Percentiles rank a stretch among this genome's conserved stretches.
phyloP scores from a whole-genome alignment of 1,140 invertebrate genomes.

The Drosophila seguyi region DNA sequence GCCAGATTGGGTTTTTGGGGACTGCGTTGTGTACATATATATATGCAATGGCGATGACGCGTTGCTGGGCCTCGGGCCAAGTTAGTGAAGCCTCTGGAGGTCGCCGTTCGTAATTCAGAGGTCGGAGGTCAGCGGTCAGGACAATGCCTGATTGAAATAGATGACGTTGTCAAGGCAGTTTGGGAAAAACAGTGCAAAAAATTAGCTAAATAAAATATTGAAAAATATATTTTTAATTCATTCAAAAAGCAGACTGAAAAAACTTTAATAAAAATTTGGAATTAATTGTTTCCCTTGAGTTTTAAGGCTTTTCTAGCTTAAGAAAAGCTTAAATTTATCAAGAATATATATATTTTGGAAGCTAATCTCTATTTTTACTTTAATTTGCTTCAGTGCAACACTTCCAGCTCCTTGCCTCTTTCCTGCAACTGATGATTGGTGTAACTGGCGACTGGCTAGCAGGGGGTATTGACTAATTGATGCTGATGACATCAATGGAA shows the following conservation, averaged over 20 bases:
- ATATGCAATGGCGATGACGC: constrained; percentile 8
- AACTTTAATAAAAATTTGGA: no score
- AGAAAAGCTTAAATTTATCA: neutral
- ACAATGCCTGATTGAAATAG: constrained; percentile 41
- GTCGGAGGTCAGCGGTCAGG: constrained; percentile 11
- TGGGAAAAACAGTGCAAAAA: neutral
- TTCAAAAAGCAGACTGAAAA: neutral
- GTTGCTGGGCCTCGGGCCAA: constrained; percentile 10
- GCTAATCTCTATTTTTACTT: no score
- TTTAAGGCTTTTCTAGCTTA: no score
- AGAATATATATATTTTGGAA: neutral
- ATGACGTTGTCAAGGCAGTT: constrained; percentile 19
- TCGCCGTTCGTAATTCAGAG: constrained; percentile 12
- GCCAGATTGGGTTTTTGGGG: constrained; percentile 60
- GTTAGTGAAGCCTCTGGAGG: neutral
- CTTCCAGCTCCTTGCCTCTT: neutral
- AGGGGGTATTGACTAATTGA: constrained; percentile 39
- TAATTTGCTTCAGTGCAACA: neutral
- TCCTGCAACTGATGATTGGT: constrained; percentile 14
- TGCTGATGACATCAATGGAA: constrained; percentile 8
- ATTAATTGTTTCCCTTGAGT: no score
- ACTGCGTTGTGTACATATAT: neutral
- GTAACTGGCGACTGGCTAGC: neutral
- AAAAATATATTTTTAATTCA: no score
- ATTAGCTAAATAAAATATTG: no score